Percentiles rank a stretch among this genome's conserved stretches.
Evolutionary conservation across 2,113 vertebrate genomes (phyloP).

Genomic region (Chloroceryle aenea): DNA sequence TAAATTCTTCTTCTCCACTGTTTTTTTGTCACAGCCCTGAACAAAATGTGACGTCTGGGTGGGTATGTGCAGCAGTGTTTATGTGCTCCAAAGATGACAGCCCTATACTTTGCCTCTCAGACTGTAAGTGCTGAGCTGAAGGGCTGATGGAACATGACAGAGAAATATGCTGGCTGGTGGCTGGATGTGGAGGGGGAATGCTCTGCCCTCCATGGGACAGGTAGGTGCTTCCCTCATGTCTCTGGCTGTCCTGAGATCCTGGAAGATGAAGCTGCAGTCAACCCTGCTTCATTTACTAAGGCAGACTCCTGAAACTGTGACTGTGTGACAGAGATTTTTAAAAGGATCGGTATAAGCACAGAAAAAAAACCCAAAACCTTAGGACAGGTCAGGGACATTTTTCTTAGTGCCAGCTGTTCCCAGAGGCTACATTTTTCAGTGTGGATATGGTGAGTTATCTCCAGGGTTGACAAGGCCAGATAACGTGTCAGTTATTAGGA

Average conservation of each 20-base stretch:
- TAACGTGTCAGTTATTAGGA: not conserved
- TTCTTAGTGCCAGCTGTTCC: not conserved
- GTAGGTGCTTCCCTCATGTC: not conserved
- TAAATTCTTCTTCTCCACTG: not conserved
- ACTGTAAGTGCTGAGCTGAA: not conserved
- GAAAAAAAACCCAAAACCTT: too few relatives aligned
- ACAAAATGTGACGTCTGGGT: not conserved
- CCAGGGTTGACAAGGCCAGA: not conserved
- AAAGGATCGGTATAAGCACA: not conserved
- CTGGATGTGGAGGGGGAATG: not conserved
- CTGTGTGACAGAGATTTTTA: not conserved
- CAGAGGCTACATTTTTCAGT: conserved; percentile 25
- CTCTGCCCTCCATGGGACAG: not conserved
- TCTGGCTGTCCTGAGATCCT: not conserved
- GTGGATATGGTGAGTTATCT: conserved; percentile 16
- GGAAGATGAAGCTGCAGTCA: not conserved
- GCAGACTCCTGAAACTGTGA: not conserved
- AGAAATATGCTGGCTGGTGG: not conserved
- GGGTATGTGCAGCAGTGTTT: rapidly evolving
- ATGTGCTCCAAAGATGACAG: not conserved
- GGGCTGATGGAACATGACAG: not conserved
- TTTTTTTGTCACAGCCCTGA: not conserved
- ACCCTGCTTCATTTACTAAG: not conserved
- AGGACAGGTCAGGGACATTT: not conserved
- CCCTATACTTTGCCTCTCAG: not conserved